These are phyloP conservation scores for Diabrotica balteata DNA, from an alignment of 2,888 invertebrate species.

Conservation along the genomic window DNA sequence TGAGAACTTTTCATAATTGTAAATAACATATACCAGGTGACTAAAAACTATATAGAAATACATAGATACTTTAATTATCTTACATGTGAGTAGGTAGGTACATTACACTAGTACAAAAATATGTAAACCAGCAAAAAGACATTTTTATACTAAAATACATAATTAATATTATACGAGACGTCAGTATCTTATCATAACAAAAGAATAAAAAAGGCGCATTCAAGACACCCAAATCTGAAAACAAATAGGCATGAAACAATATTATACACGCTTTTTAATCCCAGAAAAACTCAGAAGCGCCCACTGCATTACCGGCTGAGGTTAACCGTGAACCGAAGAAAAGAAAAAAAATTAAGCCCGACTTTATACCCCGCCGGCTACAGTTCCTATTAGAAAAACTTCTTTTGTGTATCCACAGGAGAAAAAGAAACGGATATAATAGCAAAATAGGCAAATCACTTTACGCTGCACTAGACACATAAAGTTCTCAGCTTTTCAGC, in stretches of 20 bases:
- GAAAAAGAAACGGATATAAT: constrained; percentile 42
- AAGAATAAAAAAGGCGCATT: constrained; percentile 19
- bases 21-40: no score
- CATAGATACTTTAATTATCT: no score
- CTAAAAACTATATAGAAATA: no score
- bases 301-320: constrained; percentile 36
- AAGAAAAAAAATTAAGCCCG: constrained; percentile 38
- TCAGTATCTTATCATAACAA: no score
- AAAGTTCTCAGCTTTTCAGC: constrained; percentile 36
- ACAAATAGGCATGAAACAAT: constrained; percentile 54
- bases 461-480: constrained; percentile 48
- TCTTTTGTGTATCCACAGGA: constrained; percentile 29
- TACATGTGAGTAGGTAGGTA: no score
- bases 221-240: constrained; percentile 33
- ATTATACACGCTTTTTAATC: constrained; percentile 54
- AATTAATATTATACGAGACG: no score
- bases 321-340: constrained; percentile 44
- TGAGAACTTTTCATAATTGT: no score
- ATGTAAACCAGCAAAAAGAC: no score
- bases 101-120: no score
- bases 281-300: constrained; percentile 32
- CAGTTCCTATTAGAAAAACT: constrained; percentile 38
- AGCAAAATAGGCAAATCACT: constrained; percentile 51
- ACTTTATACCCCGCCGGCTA: constrained; percentile 35
- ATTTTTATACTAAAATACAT: no score